Conservation (phyloP, 2,113 vertebrate species). For the Lophotis ruficrista region DNA sequence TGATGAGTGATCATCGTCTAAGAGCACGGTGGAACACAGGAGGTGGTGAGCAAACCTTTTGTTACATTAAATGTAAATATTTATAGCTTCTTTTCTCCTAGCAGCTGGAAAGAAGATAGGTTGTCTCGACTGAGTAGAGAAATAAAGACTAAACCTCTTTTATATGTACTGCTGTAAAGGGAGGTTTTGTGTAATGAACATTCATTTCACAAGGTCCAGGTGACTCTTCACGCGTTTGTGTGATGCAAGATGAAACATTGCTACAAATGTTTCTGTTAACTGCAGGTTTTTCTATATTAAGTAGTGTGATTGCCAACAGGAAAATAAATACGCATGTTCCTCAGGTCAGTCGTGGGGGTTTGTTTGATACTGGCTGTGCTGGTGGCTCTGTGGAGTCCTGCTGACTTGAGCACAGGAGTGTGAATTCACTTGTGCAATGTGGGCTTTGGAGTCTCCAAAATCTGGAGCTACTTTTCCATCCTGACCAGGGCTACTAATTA, state of each 20-base stretch:
- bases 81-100: conserved; percentile 32
- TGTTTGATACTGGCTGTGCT: not conserved
- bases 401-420: not conserved
- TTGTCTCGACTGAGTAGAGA: not conserved
- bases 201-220: conserved; percentile 8
- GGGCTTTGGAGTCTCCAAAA: not conserved
- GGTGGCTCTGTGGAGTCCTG: not conserved
- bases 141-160: not conserved
- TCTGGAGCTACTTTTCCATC: not conserved
- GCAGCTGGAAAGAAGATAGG: conserved; percentile 20
- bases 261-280: not conserved
- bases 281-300: not conserved
- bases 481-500: not conserved
- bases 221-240: not conserved
- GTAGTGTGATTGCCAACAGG: not conserved
- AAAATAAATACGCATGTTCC: not conserved
- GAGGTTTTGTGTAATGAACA: not conserved
- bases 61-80: conserved; percentile 20
- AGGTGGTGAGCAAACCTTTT: conserved; percentile 49
- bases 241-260: not conserved
- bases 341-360: not conserved
- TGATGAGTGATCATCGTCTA: not conserved
- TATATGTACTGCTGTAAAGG: not conserved
- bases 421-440: not conserved
- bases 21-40: not conserved